These are phyloP conservation scores for Cryptus armator DNA, from an alignment of 2,888 invertebrate species.

Conservation along the genomic window DNA sequence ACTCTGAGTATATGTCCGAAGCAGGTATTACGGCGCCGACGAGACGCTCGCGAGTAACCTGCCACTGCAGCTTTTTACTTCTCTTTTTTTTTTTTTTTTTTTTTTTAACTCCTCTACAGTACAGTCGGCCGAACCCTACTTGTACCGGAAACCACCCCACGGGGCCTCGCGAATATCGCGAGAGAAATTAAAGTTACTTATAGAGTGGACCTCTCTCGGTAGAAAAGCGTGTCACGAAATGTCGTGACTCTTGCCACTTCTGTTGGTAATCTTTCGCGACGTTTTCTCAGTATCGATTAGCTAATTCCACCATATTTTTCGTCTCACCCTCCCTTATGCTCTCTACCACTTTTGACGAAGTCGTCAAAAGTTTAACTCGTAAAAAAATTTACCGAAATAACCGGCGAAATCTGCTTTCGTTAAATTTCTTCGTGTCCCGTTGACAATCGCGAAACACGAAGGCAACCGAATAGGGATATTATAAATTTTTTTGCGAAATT, in stretches of 20 bases:
- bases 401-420: conserved; percentile 9
- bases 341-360: conserved; percentile 31
- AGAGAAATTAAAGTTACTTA: conserved; percentile 62
- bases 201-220: conserved; percentile 9
- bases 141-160: conserved; percentile 18
- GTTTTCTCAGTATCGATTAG: conserved; percentile 63
- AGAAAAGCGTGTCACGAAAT: conserved; percentile 67
- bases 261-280: conserved; percentile 26
- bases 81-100: conserved; percentile 31
- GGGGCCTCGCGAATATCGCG: conserved; percentile 47
- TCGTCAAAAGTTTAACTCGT: conserved; percentile 53
- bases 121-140: conserved; percentile 15
- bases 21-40: conserved; percentile 40
- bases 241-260: conserved; percentile 70
- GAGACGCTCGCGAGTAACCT: conserved; percentile 40
- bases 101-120: not conserved
- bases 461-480: too few relatives aligned
- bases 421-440: conserved; percentile 5
- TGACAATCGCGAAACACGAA: too few relatives aligned
- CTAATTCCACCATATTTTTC: conserved; percentile 50
- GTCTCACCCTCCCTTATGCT: not conserved
- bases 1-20: conserved; percentile 13
- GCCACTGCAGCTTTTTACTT: conserved; percentile 33
- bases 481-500: too few relatives aligned
- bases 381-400: conserved; percentile 46